Evolutionary conservation across 2,797 vertebrate species (phyloP), one percentile per base, ranked within the genome.

Genomic region (Clangula hyemalis): DNA sequence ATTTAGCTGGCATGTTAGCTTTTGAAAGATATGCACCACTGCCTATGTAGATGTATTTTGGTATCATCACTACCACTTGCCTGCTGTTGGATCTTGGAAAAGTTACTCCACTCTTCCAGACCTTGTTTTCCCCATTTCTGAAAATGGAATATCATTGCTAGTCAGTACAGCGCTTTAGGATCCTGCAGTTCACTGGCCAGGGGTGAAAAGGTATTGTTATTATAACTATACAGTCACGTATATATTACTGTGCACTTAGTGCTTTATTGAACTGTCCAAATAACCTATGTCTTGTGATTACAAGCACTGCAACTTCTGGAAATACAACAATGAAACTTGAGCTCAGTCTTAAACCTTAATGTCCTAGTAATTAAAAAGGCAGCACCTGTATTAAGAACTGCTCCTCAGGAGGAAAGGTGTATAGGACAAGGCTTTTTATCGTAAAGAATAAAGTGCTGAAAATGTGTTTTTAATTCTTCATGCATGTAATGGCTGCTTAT

Each of bases 351-450:
- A 91, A 95, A 86, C 28, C 45, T 87, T 75, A 30, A 87, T 30
- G 34, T 39, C 30, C 62, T 65, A 80, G 34, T 86, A 83, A 93
- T 92, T 87, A 85, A 74, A 90, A 87, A 85, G 34, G 22, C 51
- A 56, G 22, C 72, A 72, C 41, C 75, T 86, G 3, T 47, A 34
- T 70, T 79, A 86, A 60, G 69, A 80, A 20, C 20, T 58, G 13
- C 39, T 89, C 15, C 24, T 71, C 32, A 76, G 57, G 30, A 83
- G 13, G 30, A 93, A 83, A 68, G 5, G 15, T 41, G 83, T 69
- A 30, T 18, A 92, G 69, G 36, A 60, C 25, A 45, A 66, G 49
- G 39, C 25, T 89, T 90, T 71, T 74, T 78, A 80, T 51, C 78
- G 20, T 6, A 89, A 81, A 39, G 38, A 89, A 76, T 60, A 76